A percentile compares a stretch with the other conserved stretches of the same genome.
These are phyloP conservation scores for Phaonia tiefii DNA, from an alignment of 2,888 invertebrate species.

Conservation along the genomic window DNA sequence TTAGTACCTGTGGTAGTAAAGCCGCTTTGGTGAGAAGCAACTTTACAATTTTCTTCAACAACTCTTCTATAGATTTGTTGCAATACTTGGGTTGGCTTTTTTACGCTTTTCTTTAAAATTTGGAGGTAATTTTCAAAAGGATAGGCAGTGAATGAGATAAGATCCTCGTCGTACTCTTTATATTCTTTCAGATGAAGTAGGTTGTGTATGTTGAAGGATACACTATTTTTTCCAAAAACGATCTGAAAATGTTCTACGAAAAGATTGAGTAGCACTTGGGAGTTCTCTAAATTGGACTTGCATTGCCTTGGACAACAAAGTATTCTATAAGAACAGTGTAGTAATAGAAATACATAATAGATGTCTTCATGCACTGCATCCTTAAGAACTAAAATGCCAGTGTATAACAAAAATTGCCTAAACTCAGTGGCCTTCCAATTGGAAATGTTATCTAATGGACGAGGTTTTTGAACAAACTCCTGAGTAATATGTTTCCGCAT, in stretches of 20 bases:
- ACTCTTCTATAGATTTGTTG: neutral
- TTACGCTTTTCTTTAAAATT: too few species aligned
- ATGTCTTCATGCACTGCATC: constrained; percentile 42
- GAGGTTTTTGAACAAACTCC: too few species aligned
- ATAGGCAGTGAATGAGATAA: neutral
- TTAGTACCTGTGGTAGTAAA: neutral
- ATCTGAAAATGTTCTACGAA: neutral
- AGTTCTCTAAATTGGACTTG: neutral
- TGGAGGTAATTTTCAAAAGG: too few species aligned
- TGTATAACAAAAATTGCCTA: constrained; percentile 55
- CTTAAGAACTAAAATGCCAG: too few species aligned
- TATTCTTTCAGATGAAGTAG: too few species aligned
- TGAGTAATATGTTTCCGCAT: too few species aligned
- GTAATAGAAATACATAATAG: constrained; percentile 39
- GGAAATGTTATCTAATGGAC: constrained; percentile 42
- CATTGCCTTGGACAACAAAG: too few species aligned
- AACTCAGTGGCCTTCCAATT: constrained; percentile 62
- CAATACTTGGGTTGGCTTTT: too few species aligned
- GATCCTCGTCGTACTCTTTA: neutral
- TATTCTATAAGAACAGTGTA: constrained; percentile 49
- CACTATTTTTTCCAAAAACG: neutral
- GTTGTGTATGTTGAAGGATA: constrained; percentile 2
- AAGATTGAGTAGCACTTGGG: neutral
- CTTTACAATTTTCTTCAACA: neutral
- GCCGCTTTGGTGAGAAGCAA: neutral